Percentiles rank a stretch among this genome's conserved stretches.
Conservation (phyloP, 2,113 vertebrate genomes). For the Chloropsis hardwickii region DNA sequence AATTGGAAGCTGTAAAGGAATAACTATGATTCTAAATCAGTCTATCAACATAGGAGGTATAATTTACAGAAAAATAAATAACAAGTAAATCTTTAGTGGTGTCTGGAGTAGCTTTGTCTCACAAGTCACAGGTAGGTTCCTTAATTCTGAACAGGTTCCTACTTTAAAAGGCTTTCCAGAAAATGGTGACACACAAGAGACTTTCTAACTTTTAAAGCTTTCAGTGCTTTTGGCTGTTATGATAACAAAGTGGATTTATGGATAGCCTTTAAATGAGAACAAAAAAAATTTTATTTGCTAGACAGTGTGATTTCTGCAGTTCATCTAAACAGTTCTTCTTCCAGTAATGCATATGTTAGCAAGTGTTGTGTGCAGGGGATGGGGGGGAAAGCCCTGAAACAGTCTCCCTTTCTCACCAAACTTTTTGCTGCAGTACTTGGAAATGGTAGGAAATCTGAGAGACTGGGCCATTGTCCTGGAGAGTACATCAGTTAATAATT, state of each 20-base stretch:
- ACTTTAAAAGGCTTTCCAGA: background rate
- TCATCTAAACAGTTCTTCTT: background rate
- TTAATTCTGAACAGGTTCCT: background rate
- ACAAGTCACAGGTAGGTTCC: background rate
- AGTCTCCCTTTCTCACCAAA: background rate
- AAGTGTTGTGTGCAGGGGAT: background rate
- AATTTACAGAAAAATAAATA: background rate
- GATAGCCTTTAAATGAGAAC: background rate
- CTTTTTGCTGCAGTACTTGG: background rate
- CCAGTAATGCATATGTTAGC: background rate
- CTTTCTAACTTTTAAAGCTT: background rate
- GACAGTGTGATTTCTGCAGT: background rate
- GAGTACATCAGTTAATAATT: background rate
- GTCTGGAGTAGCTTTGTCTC: background rate
- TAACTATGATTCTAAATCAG: background rate
- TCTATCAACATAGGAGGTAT: background rate
- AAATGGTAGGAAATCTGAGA: background rate
- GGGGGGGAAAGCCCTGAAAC: background rate
- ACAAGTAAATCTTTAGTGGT: background rate
- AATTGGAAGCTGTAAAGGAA: background rate
- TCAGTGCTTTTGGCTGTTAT: background rate
- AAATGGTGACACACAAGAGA: background rate
- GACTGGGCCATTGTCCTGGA: background rate
- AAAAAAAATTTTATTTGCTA: background rate
- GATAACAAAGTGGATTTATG: background rate